These are phyloP conservation scores for Orthosia gracilis DNA, from an alignment of 2,888 invertebrate genomes.

Conservation along the genomic window DNA sequence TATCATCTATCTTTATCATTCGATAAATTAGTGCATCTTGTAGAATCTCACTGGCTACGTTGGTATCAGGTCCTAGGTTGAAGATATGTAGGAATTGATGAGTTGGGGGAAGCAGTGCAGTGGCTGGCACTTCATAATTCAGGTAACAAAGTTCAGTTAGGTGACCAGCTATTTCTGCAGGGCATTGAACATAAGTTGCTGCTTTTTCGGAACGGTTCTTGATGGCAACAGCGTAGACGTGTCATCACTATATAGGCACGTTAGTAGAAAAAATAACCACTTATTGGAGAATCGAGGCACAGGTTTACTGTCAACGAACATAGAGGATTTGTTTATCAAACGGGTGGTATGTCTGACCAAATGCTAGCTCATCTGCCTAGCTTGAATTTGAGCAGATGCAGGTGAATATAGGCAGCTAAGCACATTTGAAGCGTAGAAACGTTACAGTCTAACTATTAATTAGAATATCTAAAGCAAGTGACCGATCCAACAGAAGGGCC, in stretches of 20 bases:
- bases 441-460: slow-evolving; percentile 3
- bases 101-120: background rate
- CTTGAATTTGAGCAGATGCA: background rate
- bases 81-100: background rate
- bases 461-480: slow-evolving; percentile 19
- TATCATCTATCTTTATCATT: background rate
- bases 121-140: background rate
- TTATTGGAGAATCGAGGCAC: background rate
- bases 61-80: background rate
- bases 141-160: background rate
- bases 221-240: background rate
- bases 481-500: slow-evolving; percentile 46
- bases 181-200: background rate
- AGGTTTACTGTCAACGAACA: background rate
- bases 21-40: background rate
- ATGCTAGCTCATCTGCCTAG: slow-evolving; percentile 6
- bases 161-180: background rate
- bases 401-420: background rate
- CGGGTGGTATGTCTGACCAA: background rate
- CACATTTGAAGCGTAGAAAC: background rate
- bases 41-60: background rate
- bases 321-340: background rate
- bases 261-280: background rate
- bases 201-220: background rate
- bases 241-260: background rate